These are phyloP conservation scores for Eupithecia subfuscata DNA, from an alignment of 2,888 invertebrate genomes.

Conservation along the genomic window DNA sequence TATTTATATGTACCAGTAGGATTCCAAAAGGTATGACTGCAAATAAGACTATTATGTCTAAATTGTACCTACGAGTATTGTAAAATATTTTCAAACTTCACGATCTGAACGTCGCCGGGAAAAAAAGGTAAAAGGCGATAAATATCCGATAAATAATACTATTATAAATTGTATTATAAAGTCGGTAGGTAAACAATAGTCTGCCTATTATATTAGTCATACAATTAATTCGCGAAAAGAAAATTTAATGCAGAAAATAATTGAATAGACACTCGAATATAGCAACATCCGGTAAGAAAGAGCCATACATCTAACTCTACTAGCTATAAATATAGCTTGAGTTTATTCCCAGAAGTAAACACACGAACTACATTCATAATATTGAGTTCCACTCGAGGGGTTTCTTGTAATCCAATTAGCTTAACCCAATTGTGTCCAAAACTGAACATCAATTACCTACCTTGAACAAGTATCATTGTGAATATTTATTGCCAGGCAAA, in stretches of 20 bases:
- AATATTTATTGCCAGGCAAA: conserved; percentile 38
- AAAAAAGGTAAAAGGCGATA: too few relatives aligned
- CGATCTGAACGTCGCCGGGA: too few relatives aligned
- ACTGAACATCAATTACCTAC: conserved; percentile 65
- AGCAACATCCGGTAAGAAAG: not conserved
- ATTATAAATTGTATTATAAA: too few relatives aligned
- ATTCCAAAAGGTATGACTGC: too few relatives aligned
- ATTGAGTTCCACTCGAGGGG: conserved; percentile 65
- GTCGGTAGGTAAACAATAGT: too few relatives aligned
- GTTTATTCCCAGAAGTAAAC: conserved; percentile 40
- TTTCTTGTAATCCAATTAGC: conserved; percentile 78
- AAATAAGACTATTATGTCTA: not conserved
- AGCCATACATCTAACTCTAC: not conserved
- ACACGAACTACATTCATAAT: conserved; percentile 46
- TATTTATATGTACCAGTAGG: too few relatives aligned
- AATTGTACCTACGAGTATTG: not conserved
- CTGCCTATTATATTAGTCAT: too few relatives aligned
- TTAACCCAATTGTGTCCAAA: conserved; percentile 74
- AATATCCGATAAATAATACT: too few relatives aligned
- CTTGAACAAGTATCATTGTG: conserved; percentile 46
- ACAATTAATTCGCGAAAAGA: not conserved
- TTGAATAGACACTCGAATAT: not conserved
- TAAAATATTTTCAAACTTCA: too few relatives aligned
- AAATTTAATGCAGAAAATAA: not conserved
- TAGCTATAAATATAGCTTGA: conserved; percentile 6